Evolutionary conservation across 2,113 vertebrate genomes (phyloP).

Genomic region (Gymnocephalus cernua): DNA sequence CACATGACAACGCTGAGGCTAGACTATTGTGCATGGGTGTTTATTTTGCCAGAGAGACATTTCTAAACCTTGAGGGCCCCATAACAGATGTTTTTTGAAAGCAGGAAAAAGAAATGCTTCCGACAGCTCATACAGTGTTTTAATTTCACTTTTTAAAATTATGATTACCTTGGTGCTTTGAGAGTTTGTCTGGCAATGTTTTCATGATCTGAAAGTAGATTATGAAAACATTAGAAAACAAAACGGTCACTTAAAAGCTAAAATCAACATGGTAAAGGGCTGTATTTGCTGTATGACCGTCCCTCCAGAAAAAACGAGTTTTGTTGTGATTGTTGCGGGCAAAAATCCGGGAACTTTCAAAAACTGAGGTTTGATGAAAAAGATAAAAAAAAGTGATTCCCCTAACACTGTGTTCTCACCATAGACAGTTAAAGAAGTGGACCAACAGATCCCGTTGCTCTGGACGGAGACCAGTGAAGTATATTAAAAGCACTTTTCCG

Average conservation of each 20-base stretch:
- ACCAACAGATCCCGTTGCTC: too few species aligned
- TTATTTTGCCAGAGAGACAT: constrained; percentile 10
- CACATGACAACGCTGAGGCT: constrained; percentile 63
- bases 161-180: constrained; percentile 35
- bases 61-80: constrained; percentile 18
- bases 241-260: not conserved
- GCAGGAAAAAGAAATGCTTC: not conserved
- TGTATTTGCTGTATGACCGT: not conserved
- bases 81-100: constrained; percentile 28
- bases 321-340: too few species aligned
- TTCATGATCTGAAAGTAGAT: constrained; percentile 5
- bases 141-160: constrained; percentile 35
- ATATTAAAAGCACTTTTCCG: too few species aligned
- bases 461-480: too few species aligned
- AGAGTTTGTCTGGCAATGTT: not conserved
- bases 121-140: constrained; percentile 14
- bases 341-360: too few species aligned
- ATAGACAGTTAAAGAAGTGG: too few species aligned
- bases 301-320: too few species aligned
- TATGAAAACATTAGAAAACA: constrained; percentile 3
- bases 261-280: not conserved
- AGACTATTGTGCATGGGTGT: constrained; percentile 36
- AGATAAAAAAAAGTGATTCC: too few species aligned
- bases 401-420: too few species aligned
- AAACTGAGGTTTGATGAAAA: too few species aligned